Evolutionary conservation across 2,888 invertebrate species (phyloP).

Genomic region (Rotaria sp.): DNA sequence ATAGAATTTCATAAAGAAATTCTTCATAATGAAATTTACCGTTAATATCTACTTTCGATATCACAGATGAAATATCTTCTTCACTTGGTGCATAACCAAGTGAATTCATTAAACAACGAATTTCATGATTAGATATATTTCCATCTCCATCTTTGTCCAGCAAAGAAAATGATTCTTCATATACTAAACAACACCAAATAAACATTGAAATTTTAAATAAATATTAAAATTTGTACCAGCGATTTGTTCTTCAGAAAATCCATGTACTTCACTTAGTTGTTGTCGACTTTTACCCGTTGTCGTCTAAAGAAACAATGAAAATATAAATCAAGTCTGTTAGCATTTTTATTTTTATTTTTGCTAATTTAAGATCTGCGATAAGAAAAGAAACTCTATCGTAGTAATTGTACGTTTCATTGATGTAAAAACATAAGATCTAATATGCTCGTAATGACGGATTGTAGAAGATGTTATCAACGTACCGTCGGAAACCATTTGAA

Average conservation of each 20-base stretch:
- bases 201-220: neutral
- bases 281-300: neutral
- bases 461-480: neutral
- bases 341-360: neutral
- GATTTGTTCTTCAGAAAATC: slow-evolving; percentile 27
- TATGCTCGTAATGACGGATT: neutral
- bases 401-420: neutral
- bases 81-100: slow-evolving; percentile 1
- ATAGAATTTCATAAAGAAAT: no score
- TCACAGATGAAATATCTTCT: slow-evolving; percentile 9
- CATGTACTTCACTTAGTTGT: neutral
- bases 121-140: neutral
- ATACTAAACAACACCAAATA: neutral
- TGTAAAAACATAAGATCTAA: neutral
- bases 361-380: neutral
- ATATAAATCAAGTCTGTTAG: neutral
- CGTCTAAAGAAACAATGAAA: neutral
- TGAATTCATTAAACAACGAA: neutral
- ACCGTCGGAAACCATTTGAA: neutral
- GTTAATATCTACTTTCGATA: neutral
- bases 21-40: neutral
- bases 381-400: neutral
- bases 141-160: neutral
- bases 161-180: neutral
- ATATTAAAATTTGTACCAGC: neutral